Conservation (phyloP, 2,888 invertebrate species). For the Eledone cirrhosa region DNA sequence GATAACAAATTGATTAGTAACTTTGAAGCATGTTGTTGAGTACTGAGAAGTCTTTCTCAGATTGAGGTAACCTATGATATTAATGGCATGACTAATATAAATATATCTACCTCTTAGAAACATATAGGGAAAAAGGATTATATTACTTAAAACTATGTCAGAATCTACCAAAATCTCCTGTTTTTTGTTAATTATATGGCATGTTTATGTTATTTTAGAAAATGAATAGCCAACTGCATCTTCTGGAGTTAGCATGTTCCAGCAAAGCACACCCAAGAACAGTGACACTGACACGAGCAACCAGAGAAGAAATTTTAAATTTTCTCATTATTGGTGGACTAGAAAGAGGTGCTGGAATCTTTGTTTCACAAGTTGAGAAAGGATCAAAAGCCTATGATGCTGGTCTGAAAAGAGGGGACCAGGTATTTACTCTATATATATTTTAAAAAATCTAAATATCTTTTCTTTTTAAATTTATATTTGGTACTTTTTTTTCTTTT, state of each 20-base stretch:
- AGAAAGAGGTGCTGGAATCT: constrained; percentile 91
- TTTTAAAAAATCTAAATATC: background rate
- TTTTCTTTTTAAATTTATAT: background rate
- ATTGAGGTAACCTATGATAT: too few species aligned
- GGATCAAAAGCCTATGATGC: constrained; percentile 94
- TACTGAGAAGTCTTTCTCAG: too few species aligned
- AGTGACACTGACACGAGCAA: constrained; percentile 89
- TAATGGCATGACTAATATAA: too few species aligned
- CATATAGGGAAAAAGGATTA: too few species aligned
- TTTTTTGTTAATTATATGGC: too few species aligned
- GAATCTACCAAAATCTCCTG: too few species aligned
- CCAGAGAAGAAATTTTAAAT: constrained; percentile 88
- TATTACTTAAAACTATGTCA: too few species aligned
- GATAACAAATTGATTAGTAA: too few species aligned
- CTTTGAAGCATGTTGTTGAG: too few species aligned
- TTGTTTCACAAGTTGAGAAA: constrained; percentile 91
- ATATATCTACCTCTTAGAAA: too few species aligned
- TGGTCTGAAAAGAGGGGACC: constrained; percentile 95
- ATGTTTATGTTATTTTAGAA: constrained; percentile 67
- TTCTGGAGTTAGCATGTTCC: constrained; percentile 93
- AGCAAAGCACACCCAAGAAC: constrained; percentile 93
- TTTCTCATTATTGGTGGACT: constrained; percentile 94
- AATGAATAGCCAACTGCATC: constrained; percentile 76
- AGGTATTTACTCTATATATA: constrained; percentile 68
- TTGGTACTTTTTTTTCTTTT: too few species aligned